Base-by-base conservation (phyloP, 1,140 invertebrate species). In the Heliothis subflexa region DNA sequence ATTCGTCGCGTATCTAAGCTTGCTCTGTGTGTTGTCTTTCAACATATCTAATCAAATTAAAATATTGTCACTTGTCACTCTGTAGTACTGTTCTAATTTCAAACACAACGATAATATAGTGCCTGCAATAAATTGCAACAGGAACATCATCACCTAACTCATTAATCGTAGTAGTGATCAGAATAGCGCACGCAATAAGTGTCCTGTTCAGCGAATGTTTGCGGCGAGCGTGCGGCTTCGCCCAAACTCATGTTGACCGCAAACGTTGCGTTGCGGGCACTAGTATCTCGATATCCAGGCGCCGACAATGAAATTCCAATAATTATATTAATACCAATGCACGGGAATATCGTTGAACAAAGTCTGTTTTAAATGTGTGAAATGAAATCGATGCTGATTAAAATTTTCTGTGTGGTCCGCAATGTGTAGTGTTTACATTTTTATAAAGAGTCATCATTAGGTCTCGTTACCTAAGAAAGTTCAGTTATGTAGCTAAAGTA, bases 241-340 rank as follows among this genome's bases (percentile, higher is more conserved):
- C 40, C 83, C 82, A 81, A 88, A 88, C 84, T 86, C 79, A 80
- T 84, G 57, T 81, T 59, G 72, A 84, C 86, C 87, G 81, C 86
- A 81, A 86, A 83, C 81, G 85, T 81, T 85, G 73, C 82, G 85
- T 83, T 84, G 83, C 77, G 80, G 79, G 78, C 54, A 45, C 77
- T 78, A 55, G 59, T 80, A 80, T 79, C 75, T 74, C 74, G 70
- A 78, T 79, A 62, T 40, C 62, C 78, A 62, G 70, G 33, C 73
- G 16, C 57, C 78, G 78, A 74, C 80, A 81, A 80, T 80, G 82
- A 80, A 82, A 84, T 80, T 79, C 78, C 80, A 79, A 84, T 84
- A 84, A 82, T 84, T 82, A 78, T 80, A 80, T 78, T 81, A 82
- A 73, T 57, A 33, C 45, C 71, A 73, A n/a, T 75, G 72, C 54